Conservation (phyloP, 2,888 invertebrate species). For the Agrotis clavis region DNA sequence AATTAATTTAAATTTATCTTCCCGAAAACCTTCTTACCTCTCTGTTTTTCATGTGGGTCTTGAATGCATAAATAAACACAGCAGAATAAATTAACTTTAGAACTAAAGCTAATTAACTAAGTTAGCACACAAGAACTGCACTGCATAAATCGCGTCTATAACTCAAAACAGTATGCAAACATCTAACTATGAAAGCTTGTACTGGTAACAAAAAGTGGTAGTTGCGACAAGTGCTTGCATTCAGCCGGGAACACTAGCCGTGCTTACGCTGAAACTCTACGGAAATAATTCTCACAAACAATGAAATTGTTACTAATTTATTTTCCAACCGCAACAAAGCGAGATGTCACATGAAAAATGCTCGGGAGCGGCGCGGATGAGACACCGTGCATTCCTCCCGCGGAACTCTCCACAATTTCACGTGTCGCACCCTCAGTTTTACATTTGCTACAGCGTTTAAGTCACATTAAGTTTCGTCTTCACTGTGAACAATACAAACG, state of each 20-base stretch:
- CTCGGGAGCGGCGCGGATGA: slow-evolving; percentile 80
- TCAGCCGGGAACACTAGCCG: slow-evolving; percentile 60
- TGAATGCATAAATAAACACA: background rate
- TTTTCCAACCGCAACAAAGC: slow-evolving; percentile 90
- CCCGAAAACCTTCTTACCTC: background rate
- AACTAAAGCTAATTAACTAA: slow-evolving; percentile 35
- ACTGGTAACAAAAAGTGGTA: slow-evolving; percentile 61
- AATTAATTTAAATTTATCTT: background rate
- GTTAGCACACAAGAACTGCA: slow-evolving; percentile 24
- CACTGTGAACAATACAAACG: slow-evolving; percentile 82
- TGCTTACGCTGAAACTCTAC: slow-evolving; percentile 68
- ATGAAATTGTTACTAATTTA: slow-evolving; percentile 91
- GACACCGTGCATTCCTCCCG: slow-evolving; percentile 85
- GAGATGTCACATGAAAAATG: slow-evolving; percentile 91
- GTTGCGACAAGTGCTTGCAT: slow-evolving; percentile 63
- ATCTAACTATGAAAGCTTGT: slow-evolving; percentile 57
- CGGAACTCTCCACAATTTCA: slow-evolving; percentile 81
- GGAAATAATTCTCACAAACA: slow-evolving; percentile 88
- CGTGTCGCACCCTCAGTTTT: slow-evolving; percentile 82
- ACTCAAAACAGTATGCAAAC: slow-evolving; percentile 56
- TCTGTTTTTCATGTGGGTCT: background rate
- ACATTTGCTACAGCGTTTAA: slow-evolving; percentile 84
- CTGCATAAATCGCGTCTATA: slow-evolving; percentile 41
- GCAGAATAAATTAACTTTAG: slow-evolving; percentile 17
- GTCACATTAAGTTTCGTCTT: slow-evolving; percentile 86